Base-by-base conservation (phyloP, 2,113 vertebrate genomes). In the Camelus dromedarius region DNA sequence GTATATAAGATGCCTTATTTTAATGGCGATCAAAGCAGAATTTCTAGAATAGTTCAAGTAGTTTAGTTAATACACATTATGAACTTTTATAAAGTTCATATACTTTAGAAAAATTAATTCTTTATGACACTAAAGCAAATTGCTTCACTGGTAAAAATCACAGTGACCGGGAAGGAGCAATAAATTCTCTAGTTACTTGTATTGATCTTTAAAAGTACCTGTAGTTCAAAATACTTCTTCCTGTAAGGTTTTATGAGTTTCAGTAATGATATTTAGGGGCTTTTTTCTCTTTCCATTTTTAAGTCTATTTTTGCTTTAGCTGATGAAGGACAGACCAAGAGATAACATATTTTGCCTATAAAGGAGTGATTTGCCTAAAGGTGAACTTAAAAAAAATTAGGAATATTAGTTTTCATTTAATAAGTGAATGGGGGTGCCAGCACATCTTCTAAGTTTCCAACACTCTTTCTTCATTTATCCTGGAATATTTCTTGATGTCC, bases 21-120 rank as follows among this genome's bases (percentile, higher is more conserved):
- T 73, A 86, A 73, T 19, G 79, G 62, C 90, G 26, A 60, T 85
- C 24, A 88, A 76, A 92, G 76, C 16, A 80, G 77, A 70, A 80
- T 91, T 95, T 89, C 30, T 6, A 72, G 69, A 86, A 58, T 93
- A 48, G 76, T 93, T 85, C 73, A 79, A 64, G 38, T 70, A 72
- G 9, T 54, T 93, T 19, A 85, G 10, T 56, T 89, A 91, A 50
- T 93, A 38, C 9, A 89, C 72, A 72, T 48, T 85, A 38, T 24
- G 46, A 82, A 30, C 60, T 72, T 67, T 62, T 67, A 35, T 6
- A 86, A 73, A 28, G 72, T 87, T 77, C 42, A 58, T 69, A 32
- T 88, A 70, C 32, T 69, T 77, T 66, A 58, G 26, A 38, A 89
- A 82, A 94, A 62, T 67, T 42, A 87, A 76, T 70, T 56, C 11